These are phyloP conservation scores for Salticus scenicus DNA, from an alignment of 2,888 invertebrate species.

Conservation along the genomic window DNA sequence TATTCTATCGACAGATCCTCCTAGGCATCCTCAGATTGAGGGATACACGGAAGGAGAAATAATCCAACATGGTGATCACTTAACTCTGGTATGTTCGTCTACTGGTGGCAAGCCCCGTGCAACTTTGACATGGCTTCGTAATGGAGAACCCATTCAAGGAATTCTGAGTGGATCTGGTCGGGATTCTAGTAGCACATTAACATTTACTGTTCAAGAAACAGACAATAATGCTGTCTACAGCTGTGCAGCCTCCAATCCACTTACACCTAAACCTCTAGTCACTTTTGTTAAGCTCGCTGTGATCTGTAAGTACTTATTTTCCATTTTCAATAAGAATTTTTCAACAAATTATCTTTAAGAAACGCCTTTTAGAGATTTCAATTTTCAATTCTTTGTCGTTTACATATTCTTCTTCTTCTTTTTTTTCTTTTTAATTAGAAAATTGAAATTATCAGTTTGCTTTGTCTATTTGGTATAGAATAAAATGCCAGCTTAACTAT, in stretches of 20 bases:
- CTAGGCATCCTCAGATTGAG: constrained; percentile 92
- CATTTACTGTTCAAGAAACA: constrained; percentile 90
- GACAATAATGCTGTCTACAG: constrained; percentile 96
- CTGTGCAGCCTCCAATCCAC: constrained; percentile 87
- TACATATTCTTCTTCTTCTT: no score
- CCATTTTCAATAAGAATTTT: no score
- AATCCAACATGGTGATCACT: constrained; percentile 89
- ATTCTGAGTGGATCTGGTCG: constrained; percentile 88
- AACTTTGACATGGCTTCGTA: constrained; percentile 95
- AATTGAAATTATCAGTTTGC: no score
- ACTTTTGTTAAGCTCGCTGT: constrained; percentile 81
- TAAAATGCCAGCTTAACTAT: no score
- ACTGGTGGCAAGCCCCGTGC: constrained; percentile 98
- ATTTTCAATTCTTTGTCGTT: no score
- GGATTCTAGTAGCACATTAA: constrained; percentile 90
- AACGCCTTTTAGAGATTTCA: no score
- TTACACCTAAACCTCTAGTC: constrained; percentile 73
- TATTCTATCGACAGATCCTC: constrained; percentile 90
- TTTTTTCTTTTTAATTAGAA: no score
- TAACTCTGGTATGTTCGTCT: constrained; percentile 93
- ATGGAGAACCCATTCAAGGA: constrained; percentile 89
- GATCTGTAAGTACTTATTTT: constrained; percentile 85
- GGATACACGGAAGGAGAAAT: constrained; percentile 93
- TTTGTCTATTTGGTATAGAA: no score
- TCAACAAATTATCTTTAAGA: no score